Base-by-base conservation (phyloP, 2,113 vertebrate species). In the Calidris pugnax region DNA sequence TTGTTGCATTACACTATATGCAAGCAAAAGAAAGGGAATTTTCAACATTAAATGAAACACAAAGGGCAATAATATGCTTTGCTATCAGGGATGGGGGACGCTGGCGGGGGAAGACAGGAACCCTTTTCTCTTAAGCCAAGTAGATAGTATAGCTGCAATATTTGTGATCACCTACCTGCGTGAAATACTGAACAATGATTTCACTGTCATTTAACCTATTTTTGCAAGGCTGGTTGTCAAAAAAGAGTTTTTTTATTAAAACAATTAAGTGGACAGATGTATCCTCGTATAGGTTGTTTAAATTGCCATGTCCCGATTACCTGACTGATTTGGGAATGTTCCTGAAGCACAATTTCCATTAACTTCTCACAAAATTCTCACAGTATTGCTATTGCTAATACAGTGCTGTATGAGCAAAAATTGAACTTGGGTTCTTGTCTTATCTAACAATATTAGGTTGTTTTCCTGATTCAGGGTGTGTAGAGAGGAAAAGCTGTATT, bases 1-100 rank as follows among this genome's bases (percentile, higher is more conserved):
- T 91, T 93, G 71, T 94, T 1, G 0, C 43, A 81, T 86, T 95
- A 90, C 45, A 55, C 53, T 80, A 88, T 57, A 24, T 88, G 27
- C 64, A 87, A 90, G 84, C 37, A 93, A 53, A 94, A 89, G 27
- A 55, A 95, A 81, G 51, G 43, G 72, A 87, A 84, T 71, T 96
- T 91, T 81, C 35, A 89, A 45, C 32, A 63, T 56, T 63, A 93
- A 86, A 69, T 33, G 20, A 76, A 86, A 84, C 26, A 86, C 37
- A 83, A 72, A 84, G 43, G 28, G 13, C 35, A 89, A 41, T 62
- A 55, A 16, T 37, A 16, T 75, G 51, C 8, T 92, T 85, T 78
- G 16, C 12, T 80, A 2, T 86, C 35, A 55, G 39, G 59, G 14
- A 37, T 48, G 6, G 33, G 21, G 2, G 47, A 47, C 20, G 22